Evolutionary conservation across 1,140 invertebrate genomes (phyloP), one percentile per base, ranked within the genome.

Genomic region (Leucophenga varia): DNA sequence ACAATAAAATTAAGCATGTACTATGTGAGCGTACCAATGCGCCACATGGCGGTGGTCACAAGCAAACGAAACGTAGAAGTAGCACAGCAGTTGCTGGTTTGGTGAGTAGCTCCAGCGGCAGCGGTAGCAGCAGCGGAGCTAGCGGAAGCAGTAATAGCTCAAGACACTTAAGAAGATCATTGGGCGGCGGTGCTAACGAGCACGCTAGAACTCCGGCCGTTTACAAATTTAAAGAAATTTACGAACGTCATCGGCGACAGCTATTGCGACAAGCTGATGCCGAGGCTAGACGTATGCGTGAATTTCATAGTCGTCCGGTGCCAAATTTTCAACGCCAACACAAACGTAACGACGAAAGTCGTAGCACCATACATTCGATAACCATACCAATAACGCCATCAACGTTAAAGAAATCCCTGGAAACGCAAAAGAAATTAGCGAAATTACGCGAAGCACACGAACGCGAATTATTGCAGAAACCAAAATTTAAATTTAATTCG

Each of bases 251-350:
- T 25, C 9, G 30, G n/a, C 36, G 0, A 34, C n/a, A 28, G 16
- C 22, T 43, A 4, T n/a, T 34, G 31, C 31, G 13, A 34, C 31
- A n/a, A n/a, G n/a, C n/a, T 34, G 31, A 34, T 8, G 31, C n/a
- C 13, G n/a, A 34, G n/a, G n/a, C n/a, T n/a, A n/a, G n/a, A n/a
- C n/a, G n/a, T n/a, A n/a, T 6, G 3, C 13, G 14, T 1, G 18
- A 49, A 2, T 54, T 67, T 30, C 63, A 37, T 5, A 52, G 50
- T 25, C n/a, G 16, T 2, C 54, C 63, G 4, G 43, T 68, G 31
- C 63, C 63, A 1, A 34, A 67, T 30, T 67, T 68, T 16, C 3
- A 13, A 1, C 31, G 14, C 2, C 37, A 28, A 12, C 63, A 63
- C 20, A 34, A 45, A 18, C 48, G 32, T 10, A 45, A 49, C 32